Base-by-base conservation (phyloP, 1,140 invertebrate species). In the Ceratitis capitata region DNA sequence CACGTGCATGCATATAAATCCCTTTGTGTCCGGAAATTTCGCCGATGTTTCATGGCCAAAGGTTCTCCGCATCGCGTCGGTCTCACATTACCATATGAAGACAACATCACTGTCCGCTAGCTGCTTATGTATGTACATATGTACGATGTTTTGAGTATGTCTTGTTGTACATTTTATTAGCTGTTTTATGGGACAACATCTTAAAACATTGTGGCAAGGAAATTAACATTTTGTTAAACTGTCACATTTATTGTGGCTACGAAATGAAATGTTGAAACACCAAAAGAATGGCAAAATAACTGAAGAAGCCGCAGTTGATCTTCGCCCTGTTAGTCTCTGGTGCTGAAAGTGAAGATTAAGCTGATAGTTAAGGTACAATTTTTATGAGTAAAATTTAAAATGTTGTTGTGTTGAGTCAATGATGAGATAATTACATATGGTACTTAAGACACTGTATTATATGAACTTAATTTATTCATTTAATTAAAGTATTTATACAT, bases 211-310 rank as follows among this genome's bases (percentile, higher is more conserved):
- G 69, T 78, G 69, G 69, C 10, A 45, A 78, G 69, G 69, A 78
- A 78, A 78, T 78, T 78, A 78, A 78, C 69, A 78, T 78, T 78
- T 78, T 78, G 69, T 78, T 78, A 78, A 78, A 78, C 39, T 78
- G 69, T 78, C 69, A 78, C 69, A 78, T 78, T 78, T 78, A 78
- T 78, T 78, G 69, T 26, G 69, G 69, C 69, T 39, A 78, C 45
- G 69, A 78, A 78, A 45, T 78, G 69, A 78, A 78, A 45, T 42
- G 42, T n/a, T 78, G 19, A 23, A 69, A 39, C 23, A 39, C 35
- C 16, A n/a, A 47, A 45, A 45, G 16, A 45, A 78, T 78, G 39
- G 16, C 32, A 45, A 45, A 42, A 19, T 9, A n/a, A 39, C n/a
- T 45, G 10, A 26, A 47, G 39, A 23, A 2, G 39, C 35, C 39